A percentile compares a stretch with the other conserved stretches of the same genome.
These are phyloP conservation scores for Elgaria multicarinata DNA, from an alignment of 2,113 vertebrate genomes.

Conservation along the genomic window DNA sequence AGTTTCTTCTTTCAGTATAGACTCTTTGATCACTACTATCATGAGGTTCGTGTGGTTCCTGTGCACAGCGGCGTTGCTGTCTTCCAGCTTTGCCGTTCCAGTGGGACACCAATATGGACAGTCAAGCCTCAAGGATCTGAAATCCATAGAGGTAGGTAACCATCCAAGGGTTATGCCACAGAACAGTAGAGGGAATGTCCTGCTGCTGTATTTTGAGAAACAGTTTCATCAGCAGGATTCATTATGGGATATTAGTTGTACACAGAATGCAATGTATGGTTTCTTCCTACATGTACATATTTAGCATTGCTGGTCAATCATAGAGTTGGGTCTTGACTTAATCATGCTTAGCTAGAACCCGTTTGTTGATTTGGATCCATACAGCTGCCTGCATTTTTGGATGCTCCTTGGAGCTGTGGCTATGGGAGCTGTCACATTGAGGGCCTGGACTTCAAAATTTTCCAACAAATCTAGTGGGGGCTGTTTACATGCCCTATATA, in stretches of 20 bases:
- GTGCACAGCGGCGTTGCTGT: neutral
- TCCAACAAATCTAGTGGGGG: no score
- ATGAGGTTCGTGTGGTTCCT: neutral
- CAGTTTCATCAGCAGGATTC: neutral
- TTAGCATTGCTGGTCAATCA: neutral
- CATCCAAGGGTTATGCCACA: no score
- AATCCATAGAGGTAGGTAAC: slow-evolving; percentile 9
- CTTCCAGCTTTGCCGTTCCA: neutral
- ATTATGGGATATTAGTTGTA: neutral
- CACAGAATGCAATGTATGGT: neutral
- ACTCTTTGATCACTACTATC: neutral
- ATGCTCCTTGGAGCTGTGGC: no score
- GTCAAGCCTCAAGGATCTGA: neutral
- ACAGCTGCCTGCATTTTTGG: no score
- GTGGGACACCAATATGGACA: neutral
- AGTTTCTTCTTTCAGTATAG: neutral
- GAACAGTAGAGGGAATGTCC: no score
- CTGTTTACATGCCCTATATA: no score
- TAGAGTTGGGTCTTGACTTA: neutral
- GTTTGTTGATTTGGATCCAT: no score
- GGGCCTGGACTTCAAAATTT: no score
- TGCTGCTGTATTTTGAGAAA: neutral
- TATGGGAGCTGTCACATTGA: no score
- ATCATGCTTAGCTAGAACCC: no score
- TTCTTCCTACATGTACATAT: neutral